Evolutionary conservation across 2,797 vertebrate species (phyloP).

Genomic region (Erithacus rubecula): DNA sequence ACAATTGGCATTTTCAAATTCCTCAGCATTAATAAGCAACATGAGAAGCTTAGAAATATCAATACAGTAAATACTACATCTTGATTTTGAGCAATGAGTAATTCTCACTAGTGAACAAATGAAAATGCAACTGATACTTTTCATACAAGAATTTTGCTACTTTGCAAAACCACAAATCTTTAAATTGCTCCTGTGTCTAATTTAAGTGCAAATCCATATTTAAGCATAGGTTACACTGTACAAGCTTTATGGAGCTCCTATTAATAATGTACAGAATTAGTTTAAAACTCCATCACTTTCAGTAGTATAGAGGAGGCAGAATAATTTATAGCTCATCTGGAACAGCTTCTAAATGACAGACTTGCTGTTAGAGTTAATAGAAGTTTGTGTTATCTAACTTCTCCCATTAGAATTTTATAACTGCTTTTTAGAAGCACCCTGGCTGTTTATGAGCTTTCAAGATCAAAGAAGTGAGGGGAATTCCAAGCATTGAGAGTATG

Average conservation of each 20-base stretch:
- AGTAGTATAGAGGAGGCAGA: background rate
- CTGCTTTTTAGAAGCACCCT: background rate
- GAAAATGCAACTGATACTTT: background rate
- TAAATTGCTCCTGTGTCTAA: background rate
- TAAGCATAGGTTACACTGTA: background rate
- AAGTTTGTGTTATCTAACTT: background rate
- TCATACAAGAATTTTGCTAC: background rate
- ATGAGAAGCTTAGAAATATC: background rate
- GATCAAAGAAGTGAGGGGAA: conserved; percentile 45
- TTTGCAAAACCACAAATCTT: background rate
- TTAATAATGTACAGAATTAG: background rate
- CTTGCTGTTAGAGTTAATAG: background rate
- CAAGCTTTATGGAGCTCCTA: background rate
- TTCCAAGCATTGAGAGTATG: background rate
- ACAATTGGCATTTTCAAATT: background rate
- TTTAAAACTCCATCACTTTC: background rate
- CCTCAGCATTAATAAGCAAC: background rate
- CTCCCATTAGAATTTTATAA: background rate
- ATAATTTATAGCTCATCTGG: background rate
- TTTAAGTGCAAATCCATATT: background rate
- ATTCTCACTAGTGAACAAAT: background rate
- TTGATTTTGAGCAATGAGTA: background rate
- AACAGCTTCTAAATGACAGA: rapidly evolving
- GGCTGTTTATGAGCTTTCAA: conserved; percentile 2
- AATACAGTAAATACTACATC: background rate